Evolutionary conservation across 2,888 invertebrate genomes (phyloP).

Genomic region (Pemphredon lugubris): DNA sequence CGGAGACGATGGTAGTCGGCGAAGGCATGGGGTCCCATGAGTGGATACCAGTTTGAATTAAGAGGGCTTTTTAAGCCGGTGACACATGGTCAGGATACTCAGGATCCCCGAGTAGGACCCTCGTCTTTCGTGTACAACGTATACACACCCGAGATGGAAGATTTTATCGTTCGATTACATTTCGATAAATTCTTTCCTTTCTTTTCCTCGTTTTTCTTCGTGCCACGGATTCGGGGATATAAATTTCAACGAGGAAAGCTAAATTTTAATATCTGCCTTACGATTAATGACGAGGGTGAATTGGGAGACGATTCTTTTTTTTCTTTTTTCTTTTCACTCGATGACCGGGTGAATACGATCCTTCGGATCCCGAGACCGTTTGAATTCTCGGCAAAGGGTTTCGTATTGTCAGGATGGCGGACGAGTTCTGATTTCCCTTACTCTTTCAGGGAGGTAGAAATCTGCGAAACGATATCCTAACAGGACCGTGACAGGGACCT

Average conservation of each 20-base stretch:
- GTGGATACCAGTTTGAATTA: slow-evolving; percentile 59
- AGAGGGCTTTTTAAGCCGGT: slow-evolving; percentile 47
- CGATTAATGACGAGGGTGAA: too few relatives aligned
- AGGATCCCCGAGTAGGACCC: slow-evolving; percentile 37
- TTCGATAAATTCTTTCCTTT: not conserved
- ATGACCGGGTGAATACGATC: slow-evolving; percentile 47
- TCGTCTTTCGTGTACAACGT: slow-evolving; percentile 30
- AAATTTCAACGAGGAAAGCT: too few relatives aligned
- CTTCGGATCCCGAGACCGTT: slow-evolving; percentile 8
- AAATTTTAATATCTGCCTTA: too few relatives aligned
- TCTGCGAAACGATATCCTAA: slow-evolving; percentile 72
- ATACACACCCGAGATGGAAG: slow-evolving; percentile 28
- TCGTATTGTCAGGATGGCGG: slow-evolving; percentile 8
- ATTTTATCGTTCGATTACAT: slow-evolving; percentile 22
- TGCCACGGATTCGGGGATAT: accelerated
- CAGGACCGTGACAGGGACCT: slow-evolving; percentile 73
- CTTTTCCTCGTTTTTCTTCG: slow-evolving; percentile 1
- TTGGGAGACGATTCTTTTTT: too few relatives aligned
- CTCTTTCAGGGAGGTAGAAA: slow-evolving; percentile 45
- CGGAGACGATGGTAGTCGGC: slow-evolving; percentile 31
- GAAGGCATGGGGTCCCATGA: slow-evolving; percentile 42
- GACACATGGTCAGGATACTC: slow-evolving; percentile 47
- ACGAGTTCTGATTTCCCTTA: slow-evolving; percentile 46
- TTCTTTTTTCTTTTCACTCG: not conserved
- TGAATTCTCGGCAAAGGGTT: slow-evolving; percentile 36